A percentile compares a stretch with the other conserved stretches of the same genome.
Conservation (phyloP, 1,140 invertebrate species). For the Plectrocnemia conspersa region DNA sequence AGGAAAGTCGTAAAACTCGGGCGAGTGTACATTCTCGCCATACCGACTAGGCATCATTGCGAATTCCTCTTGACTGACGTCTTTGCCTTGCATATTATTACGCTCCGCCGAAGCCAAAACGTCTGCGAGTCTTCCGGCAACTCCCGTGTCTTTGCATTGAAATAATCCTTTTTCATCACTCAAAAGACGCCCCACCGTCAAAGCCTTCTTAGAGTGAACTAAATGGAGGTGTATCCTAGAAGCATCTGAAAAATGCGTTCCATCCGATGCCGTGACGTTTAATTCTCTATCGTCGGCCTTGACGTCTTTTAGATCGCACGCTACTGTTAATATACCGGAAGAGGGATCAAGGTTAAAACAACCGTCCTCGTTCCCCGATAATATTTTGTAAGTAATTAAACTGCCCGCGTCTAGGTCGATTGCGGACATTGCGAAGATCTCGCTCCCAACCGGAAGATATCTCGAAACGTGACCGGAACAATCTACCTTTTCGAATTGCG, state of each 20-base stretch:
- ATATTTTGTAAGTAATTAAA: conserved; percentile 75
- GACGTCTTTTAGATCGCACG: conserved; percentile 70
- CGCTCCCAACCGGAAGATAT: conserved; percentile 66
- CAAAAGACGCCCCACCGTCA: conserved; percentile 18
- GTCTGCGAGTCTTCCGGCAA: conserved; percentile 65
- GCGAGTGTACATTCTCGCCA: conserved; percentile 71
- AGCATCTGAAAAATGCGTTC: conserved; percentile 76
- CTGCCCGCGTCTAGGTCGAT: conserved; percentile 83
- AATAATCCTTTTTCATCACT: conserved; percentile 53
- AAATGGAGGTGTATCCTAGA: conserved; percentile 61
- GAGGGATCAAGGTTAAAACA: conserved; percentile 76
- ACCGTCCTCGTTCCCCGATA: conserved; percentile 75
- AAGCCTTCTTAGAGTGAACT: conserved; percentile 55
- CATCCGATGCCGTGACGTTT: conserved; percentile 80
- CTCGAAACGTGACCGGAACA: conserved; percentile 73
- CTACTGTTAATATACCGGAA: conserved; percentile 54
- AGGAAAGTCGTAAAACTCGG: conserved; percentile 68
- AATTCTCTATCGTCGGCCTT: conserved; percentile 58
- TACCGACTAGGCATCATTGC: conserved; percentile 70
- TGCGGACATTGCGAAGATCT: conserved; percentile 78
- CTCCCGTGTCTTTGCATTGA: conserved; percentile 74
- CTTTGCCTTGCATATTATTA: conserved; percentile 59
- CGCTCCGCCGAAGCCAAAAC: conserved; percentile 66
- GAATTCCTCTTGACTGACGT: conserved; percentile 54
- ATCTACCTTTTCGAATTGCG: conserved; percentile 70